phyloP scores from a whole-genome alignment of 2,888 invertebrate species.

The Dasysyrphus tricinctus region DNA sequence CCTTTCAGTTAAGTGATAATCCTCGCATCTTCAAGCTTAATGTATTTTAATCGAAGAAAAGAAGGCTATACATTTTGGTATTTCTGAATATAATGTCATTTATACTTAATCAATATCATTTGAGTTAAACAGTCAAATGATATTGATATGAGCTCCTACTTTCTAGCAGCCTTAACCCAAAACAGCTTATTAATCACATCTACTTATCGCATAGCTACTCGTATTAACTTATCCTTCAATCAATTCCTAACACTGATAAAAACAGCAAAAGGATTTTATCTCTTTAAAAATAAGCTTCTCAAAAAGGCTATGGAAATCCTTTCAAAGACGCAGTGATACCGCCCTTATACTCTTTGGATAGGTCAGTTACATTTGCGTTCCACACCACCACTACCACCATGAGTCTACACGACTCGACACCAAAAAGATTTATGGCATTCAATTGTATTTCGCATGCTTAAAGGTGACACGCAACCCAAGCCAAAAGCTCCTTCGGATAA shows the following conservation, averaged over 20 bases:
- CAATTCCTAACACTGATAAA: neutral
- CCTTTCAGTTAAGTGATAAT: no score
- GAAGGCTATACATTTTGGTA: no score
- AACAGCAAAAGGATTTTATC: neutral
- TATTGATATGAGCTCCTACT: neutral
- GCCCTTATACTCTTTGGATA: slow-evolving; percentile 21
- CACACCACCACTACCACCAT: neutral
- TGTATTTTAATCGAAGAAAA: no score
- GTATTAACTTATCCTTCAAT: neutral
- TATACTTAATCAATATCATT: no score
- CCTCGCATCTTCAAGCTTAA: no score
- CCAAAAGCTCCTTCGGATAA: slow-evolving; percentile 24
- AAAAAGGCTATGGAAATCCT: neutral
- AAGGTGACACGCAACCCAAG: slow-evolving; percentile 59
- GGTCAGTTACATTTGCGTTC: slow-evolving; percentile 50
- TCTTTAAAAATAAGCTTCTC: neutral
- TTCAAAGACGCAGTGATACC: neutral
- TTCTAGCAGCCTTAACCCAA: neutral
- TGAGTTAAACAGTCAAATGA: no score
- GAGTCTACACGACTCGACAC: slow-evolving; percentile 12
- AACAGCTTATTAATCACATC: neutral
- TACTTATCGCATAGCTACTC: neutral
- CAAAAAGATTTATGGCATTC: slow-evolving; percentile 58
- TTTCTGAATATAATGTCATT: no score
- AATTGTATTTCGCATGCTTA: slow-evolving; percentile 60